phyloP scores from a whole-genome alignment of 2,797 vertebrate species.

The Cyclopterus lumpus region DNA sequence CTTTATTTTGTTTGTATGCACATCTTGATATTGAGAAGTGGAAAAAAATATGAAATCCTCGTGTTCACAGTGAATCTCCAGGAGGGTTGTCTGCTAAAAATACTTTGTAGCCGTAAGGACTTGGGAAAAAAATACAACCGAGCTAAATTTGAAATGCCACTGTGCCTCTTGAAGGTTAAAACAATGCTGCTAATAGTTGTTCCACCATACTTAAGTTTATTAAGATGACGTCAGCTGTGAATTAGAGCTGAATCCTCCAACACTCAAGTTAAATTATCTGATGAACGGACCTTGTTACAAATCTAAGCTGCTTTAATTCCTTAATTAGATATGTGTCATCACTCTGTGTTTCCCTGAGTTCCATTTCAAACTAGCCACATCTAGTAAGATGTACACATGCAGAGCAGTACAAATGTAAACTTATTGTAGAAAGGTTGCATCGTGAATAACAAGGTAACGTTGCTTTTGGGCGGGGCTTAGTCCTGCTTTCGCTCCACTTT shows the following conservation, averaged over 20 bases:
- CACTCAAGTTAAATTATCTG: slow-evolving; percentile 31
- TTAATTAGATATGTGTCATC: slow-evolving; percentile 55
- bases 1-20: neutral
- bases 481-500: neutral
- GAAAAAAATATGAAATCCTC: neutral
- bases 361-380: slow-evolving; percentile 39
- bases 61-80: slow-evolving; percentile 15
- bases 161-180: slow-evolving; percentile 45
- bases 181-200: slow-evolving; percentile 28
- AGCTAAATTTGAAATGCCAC: slow-evolving; percentile 39
- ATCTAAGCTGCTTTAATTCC: slow-evolving; percentile 60
- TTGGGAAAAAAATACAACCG: slow-evolving; percentile 3
- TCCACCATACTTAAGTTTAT: slow-evolving; percentile 18
- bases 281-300: slow-evolving; percentile 45
- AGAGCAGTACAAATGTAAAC: slow-evolving; percentile 15
- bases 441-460: slow-evolving; percentile 20
- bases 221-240: slow-evolving; percentile 37
- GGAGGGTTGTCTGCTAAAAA: slow-evolving; percentile 30
- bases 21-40: slow-evolving; percentile 3
- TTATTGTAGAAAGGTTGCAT: slow-evolving; percentile 1
- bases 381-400: slow-evolving; percentile 30
- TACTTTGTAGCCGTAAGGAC: slow-evolving; percentile 17
- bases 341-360: slow-evolving; percentile 48
- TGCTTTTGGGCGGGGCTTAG: slow-evolving; percentile 16
- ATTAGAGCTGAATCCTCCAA: slow-evolving; percentile 25